Base-by-base conservation (phyloP, 53 echinoderm and acorn worm species). In the Patiria pectinifera region DNA sequence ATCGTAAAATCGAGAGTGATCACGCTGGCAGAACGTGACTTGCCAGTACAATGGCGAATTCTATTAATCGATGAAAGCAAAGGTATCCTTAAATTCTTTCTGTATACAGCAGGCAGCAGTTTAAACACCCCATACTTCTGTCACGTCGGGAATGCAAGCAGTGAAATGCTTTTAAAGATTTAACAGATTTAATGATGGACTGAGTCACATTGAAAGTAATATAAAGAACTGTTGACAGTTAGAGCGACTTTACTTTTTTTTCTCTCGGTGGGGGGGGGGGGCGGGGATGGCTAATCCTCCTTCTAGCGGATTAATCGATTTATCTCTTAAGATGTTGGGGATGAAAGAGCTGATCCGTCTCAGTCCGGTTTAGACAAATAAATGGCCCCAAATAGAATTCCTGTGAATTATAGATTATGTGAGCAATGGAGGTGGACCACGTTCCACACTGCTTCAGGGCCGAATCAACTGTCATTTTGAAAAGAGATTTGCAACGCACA, bases 241-340 rank as follows among this genome's bases (percentile, higher is more conserved):
- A 18, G 71, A n/a, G 43, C 26, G 35, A 35, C 35, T 35, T 35
- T 35, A 35, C 35, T 35, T 35, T 35, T 35, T 35, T 35, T 1
- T 0, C 35, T 47, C 18, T 45, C 70, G 16, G 62, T 70, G 2
- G 71, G 3, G 11, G 70, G 18, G 24, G 18, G 14, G 63, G 62
- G 4, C 66, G 3, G n/a, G 46, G 18, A 25, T 2, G 44, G 84
- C 35, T 71, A 48, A 85, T 71, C 85, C 85, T 1, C 18, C 70
- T 48, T 35, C 21, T 16, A 45, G 16, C 12, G 71, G 47, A 46
- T 85, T 85, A 85, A 85, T 85, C 71, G 85, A 85, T 85, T 45
- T 18, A 45, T 63, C 22, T 43, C 45, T 6, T 18, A 16, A 71
- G 18, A 66, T 7, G 3, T 69, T 69, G 70, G 85, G 45, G 70